Evolutionary conservation across 2,888 invertebrate genomes (phyloP).

Genomic region (Chirona hameri): DNA sequence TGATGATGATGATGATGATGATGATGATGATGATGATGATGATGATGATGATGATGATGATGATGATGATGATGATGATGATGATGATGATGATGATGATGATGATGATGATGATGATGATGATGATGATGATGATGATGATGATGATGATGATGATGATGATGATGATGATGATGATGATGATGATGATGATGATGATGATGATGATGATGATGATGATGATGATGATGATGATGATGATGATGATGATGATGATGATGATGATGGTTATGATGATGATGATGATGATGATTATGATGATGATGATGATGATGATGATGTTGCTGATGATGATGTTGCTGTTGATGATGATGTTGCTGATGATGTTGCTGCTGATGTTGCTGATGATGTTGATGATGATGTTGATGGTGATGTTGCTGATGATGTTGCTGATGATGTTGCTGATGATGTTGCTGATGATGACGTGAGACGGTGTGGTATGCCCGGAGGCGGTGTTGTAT

Average conservation of each 20-base stretch:
- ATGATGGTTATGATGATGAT: no score
- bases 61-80: not conserved
- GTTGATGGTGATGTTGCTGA: no score
- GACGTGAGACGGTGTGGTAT: no score
- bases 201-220: slow-evolving; percentile 12
- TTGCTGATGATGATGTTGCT: no score
- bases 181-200: slow-evolving; percentile 25
- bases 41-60: not conserved
- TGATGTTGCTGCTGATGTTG: no score
- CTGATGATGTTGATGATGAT: no score
- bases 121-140: not conserved
- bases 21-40: not conserved
- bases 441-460: no score
- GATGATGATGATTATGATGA: no score
- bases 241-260: slow-evolving; percentile 22
- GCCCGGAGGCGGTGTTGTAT: no score
- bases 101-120: not conserved
- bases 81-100: not conserved
- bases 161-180: not conserved
- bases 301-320: no score
- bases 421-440: no score
- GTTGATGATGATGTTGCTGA: no score
- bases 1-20: slow-evolving; percentile 29
- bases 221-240: slow-evolving; percentile 28
- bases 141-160: not conserved